These are phyloP conservation scores for Petrosia ficiformis DNA, from an alignment of 37 sponge, comb jelly and placozoan species.

Conservation along the genomic window DNA sequence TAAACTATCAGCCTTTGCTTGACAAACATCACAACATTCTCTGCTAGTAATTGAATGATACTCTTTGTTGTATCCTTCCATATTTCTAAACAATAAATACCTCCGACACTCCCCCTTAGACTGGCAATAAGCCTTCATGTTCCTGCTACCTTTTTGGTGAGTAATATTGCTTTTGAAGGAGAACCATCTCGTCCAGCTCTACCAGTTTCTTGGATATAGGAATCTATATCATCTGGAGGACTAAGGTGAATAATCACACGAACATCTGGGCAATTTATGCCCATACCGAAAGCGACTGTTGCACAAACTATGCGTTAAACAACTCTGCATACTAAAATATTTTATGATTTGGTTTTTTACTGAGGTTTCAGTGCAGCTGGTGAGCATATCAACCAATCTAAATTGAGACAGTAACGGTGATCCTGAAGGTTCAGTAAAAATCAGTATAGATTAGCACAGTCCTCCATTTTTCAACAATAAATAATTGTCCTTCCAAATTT, in stretches of 20 bases:
- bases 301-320: slow-evolving; percentile 4
- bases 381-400: slow-evolving; percentile 6
- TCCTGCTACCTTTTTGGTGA: background rate
- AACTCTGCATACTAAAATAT: background rate
- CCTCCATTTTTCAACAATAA: background rate
- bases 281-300: slow-evolving; percentile 2
- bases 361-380: background rate
- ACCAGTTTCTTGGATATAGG: slow-evolving; percentile 10
- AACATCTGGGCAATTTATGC: slow-evolving; percentile 9
- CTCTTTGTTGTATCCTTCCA: background rate
- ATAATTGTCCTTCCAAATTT: background rate
- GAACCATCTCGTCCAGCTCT: slow-evolving; percentile 12
- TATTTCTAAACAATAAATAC: background rate
- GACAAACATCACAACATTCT: background rate
- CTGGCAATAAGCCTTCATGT: background rate
- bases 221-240: slow-evolving; percentile 1
- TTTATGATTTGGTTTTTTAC: background rate
- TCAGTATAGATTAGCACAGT: background rate
- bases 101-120: background rate
- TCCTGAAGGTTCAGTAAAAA: slow-evolving; percentile 4
- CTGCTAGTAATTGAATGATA: background rate
- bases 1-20: too few relatives aligned
- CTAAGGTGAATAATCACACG: slow-evolving; percentile 8
- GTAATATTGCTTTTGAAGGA: background rate
- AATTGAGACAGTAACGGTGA: background rate